Base-by-base conservation (phyloP, 2,113 vertebrate species). In the Gavialis gangeticus region DNA sequence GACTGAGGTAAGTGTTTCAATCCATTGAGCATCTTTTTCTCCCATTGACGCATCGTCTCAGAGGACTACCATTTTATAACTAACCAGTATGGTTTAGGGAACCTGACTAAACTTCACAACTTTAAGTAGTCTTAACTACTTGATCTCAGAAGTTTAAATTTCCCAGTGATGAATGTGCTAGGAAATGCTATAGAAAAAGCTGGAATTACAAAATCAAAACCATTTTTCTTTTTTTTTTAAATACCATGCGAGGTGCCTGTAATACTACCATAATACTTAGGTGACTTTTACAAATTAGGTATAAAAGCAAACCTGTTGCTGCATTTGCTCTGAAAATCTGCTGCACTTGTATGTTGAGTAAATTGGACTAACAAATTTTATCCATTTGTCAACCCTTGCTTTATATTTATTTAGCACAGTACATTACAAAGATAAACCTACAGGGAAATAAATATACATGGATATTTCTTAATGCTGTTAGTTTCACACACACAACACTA, bases 1-100 rank as follows among this genome's bases (percentile, higher is more conserved):
- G 99, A 99, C 99, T 1, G 99, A 99, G 98, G 99, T 99, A 98
- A 98, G 82, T 82, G 69, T 84, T 96, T 92, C 75, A 77, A 64
- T 95, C 13, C 8, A 63, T 71, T 62, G 54, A 90, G 73, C 24
- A 86, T 54, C 73, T 87, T 0, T 0, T 18, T 46, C 77, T 86
- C 28, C 30, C 13, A 56, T 12, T 12, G 18, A 22, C 34, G 59
- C 54, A 80, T 81, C 27, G 0, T 34, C 76, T 82, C 19, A 46
- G 46, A 46, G 46, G 46, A 46, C 46, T 46, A 13, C 34, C 69
- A 73, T 73, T 73, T 73, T 73, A 46, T 37, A 73, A 73, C 22
- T 73, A 25, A 3, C 19, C 27, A 12, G 54, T 58, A 34, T 89
- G 37, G 16, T 21, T 16, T 9, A 13, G 15, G 12, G 5, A 2